A percentile compares a stretch with the other conserved stretches of the same genome.
These are phyloP conservation scores for Andrena dorsata DNA, from an alignment of 2,888 invertebrate species.

Conservation along the genomic window DNA sequence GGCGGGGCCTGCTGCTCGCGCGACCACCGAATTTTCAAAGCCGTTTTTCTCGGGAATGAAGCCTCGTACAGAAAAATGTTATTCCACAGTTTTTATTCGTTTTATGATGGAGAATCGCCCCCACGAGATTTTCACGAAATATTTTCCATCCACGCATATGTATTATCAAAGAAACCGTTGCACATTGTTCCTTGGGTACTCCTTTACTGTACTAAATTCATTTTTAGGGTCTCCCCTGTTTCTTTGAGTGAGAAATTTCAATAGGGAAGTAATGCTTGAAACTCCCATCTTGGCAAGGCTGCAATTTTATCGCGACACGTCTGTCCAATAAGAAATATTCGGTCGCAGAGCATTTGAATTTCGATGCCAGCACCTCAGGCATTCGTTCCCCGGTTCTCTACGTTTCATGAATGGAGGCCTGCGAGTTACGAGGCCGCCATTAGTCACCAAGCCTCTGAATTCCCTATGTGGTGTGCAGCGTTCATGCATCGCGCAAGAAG, in stretches of 20 bases:
- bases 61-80: not conserved
- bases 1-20: not conserved
- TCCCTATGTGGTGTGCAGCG: not conserved
- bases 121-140: not conserved
- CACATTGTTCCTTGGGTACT: too few relatives aligned
- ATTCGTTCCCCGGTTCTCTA: not conserved
- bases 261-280: not conserved
- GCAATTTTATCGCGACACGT: not conserved
- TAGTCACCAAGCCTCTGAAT: slow-evolving; percentile 24
- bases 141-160: not conserved
- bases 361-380: slow-evolving; percentile 12
- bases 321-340: slow-evolving; percentile 13
- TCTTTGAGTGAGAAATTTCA: not conserved
- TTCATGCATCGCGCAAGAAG: not conserved
- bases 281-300: not conserved
- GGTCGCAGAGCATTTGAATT: slow-evolving; percentile 16
- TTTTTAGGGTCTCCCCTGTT: not conserved
- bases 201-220: not conserved
- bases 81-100: not conserved
- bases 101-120: not conserved
- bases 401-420: slow-evolving; percentile 4
- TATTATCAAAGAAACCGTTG: too few relatives aligned
- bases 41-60: not conserved
- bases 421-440: slow-evolving; percentile 14
- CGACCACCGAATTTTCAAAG: not conserved